Evolutionary conservation across 2,797 vertebrate species (phyloP).

Genomic region (Trematomus bernacchii): DNA sequence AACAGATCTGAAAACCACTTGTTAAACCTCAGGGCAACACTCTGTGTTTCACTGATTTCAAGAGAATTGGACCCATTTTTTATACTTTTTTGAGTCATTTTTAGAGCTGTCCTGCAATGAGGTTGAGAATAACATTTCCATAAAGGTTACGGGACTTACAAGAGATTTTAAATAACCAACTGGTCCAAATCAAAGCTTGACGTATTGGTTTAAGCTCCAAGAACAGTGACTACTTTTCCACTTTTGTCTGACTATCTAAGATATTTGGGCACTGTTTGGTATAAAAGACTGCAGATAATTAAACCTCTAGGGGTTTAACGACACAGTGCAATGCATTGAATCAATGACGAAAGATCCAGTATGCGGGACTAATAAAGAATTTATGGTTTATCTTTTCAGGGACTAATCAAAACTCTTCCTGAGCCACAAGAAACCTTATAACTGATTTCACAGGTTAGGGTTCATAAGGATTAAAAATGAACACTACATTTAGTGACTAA

Average conservation of each 20-base stretch:
- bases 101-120: not conserved
- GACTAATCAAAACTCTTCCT: not conserved
- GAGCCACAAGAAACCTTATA: not conserved
- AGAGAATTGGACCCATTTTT: no score
- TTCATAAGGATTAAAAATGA: no score
- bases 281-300: no score
- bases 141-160: not conserved
- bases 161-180: not conserved
- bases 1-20: conserved; percentile 33
- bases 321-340: no score
- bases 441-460: conserved; percentile 7
- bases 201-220: not conserved
- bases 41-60: not conserved
- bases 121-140: not conserved
- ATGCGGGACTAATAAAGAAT: no score
- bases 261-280: no score
- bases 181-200: not conserved
- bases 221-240: not conserved
- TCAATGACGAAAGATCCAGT: no score
- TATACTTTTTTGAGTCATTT: not conserved
- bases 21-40: conserved; percentile 17
- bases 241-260: not conserved
- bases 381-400: no score
- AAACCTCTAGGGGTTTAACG: no score
- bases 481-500: no score